A percentile compares a stretch with the other conserved stretches of the same genome.
Conservation (phyloP, 1,140 invertebrate genomes). For the Carcinoscorpius rotundicauda region DNA sequence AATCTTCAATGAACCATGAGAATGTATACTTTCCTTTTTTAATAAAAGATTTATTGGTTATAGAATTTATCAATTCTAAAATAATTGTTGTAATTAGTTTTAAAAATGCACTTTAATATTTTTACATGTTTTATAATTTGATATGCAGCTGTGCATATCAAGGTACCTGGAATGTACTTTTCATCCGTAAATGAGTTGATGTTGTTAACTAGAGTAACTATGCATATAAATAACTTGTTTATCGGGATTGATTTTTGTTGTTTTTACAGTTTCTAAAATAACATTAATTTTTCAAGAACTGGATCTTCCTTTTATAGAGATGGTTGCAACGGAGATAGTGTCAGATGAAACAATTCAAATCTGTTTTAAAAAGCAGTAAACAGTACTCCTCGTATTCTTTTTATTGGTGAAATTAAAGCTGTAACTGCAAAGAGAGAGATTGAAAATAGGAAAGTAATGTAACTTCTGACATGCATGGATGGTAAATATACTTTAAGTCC, state of each 20-base stretch:
- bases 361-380: conserved; percentile 71
- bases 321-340: conserved; percentile 80
- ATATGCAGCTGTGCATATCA: too few relatives aligned
- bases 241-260: too few relatives aligned
- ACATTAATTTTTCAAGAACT: conserved; percentile 36
- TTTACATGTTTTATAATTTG: too few relatives aligned
- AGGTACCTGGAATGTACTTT: too few relatives aligned
- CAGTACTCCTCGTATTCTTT: conserved; percentile 68
- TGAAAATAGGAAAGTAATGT: conserved; percentile 87
- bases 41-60: too few relatives aligned
- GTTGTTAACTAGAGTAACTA: conserved; percentile 1
- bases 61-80: too few relatives aligned
- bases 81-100: too few relatives aligned
- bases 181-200: too few relatives aligned
- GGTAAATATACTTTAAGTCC: conserved; percentile 42
- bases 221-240: neutral
- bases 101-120: too few relatives aligned
- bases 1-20: too few relatives aligned
- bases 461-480: conserved; percentile 78
- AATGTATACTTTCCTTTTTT: too few relatives aligned
- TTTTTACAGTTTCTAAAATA: too few relatives aligned
- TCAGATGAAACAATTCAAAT: conserved; percentile 80
- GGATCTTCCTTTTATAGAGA: conserved; percentile 60
- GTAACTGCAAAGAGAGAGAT: conserved; percentile 81
- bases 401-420: conserved; percentile 89